These are phyloP conservation scores for Mycalesis mineus DNA, from an alignment of 2,888 invertebrate genomes.

Conservation along the genomic window DNA sequence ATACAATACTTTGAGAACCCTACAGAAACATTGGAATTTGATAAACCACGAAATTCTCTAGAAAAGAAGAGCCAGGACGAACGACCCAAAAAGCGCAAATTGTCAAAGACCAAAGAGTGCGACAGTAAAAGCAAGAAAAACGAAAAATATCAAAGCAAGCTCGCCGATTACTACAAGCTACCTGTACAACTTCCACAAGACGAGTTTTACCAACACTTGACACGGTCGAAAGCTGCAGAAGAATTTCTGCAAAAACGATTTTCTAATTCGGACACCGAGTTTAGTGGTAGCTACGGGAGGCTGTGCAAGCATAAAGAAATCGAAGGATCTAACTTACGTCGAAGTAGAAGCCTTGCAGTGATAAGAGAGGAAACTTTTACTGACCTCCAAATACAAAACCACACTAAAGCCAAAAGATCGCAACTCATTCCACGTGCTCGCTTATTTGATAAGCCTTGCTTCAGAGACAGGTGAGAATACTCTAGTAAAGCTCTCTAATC, in stretches of 20 bases:
- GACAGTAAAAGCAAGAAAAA: constrained; percentile 67
- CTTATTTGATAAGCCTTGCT: constrained; percentile 85
- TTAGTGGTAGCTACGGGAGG: constrained; percentile 70
- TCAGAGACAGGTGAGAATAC: constrained; percentile 82
- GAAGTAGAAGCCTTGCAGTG: constrained; percentile 85
- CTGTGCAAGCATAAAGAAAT: constrained; percentile 71
- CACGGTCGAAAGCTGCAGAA: constrained; percentile 68
- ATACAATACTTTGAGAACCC: constrained; percentile 76
- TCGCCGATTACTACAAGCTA: constrained; percentile 70
- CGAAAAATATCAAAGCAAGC: constrained; percentile 71
- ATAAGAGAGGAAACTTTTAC: constrained; percentile 87
- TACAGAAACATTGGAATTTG: constrained; percentile 71
- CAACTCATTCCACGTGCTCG: constrained; percentile 89
- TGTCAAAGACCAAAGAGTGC: constrained; percentile 59
- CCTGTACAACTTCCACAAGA: constrained; percentile 70
- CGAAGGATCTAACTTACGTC: constrained; percentile 78
- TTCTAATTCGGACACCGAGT: constrained; percentile 69
- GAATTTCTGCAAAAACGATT: constrained; percentile 67
- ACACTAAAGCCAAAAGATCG: constrained; percentile 81
- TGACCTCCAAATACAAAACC: constrained; percentile 81
- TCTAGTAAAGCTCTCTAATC: not conserved
- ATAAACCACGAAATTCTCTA: constrained; percentile 61
- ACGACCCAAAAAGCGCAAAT: constrained; percentile 67
- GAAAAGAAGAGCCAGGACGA: constrained; percentile 67
- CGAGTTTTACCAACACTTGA: constrained; percentile 72